Base-by-base conservation (phyloP, 2,888 invertebrate species). In the Gnatocerus cornutus region DNA sequence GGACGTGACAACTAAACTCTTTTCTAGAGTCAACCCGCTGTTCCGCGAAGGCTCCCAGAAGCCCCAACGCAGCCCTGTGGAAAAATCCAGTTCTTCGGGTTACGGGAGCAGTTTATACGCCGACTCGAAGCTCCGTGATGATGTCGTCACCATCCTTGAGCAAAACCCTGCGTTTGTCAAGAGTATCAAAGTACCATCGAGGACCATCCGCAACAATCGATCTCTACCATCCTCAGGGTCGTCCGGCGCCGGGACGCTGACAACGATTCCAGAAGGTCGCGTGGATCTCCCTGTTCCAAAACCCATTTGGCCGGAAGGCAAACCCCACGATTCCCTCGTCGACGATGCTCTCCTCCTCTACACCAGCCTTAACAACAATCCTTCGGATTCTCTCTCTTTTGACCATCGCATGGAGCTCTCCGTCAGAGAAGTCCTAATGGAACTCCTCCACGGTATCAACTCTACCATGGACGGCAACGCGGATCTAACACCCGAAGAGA, bases 211-310 rank as follows among this genome's bases (percentile, higher is more conserved):
- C 50, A 78, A 75, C 37, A 81, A 78, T 46, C 33, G 50, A 70
- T 77, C 78, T 53, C 77, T 79, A 74, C 79, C 80, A 74, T 80
- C 80, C 14, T 79, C 80, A 3, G 74, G 75, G 13, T 77, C 79
- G 10, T 79, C 80, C 2, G 79, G 78, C 0, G 37, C 55, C 12
- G 83, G 84, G 1, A 84, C 84, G 3, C 79, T 86, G 21, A 84
- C 81, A n/a, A 84, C 86, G 6, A 86, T 86, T 46, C 86, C 85
- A 1, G 86, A 86, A 78, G 86, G 86, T n/a, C 77, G 80, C 66
- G 81, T 86, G 0, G 86, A 86, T 76, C 78, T 81, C 53, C 80
- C 82, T 2, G 81, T 86, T 29, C 86, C 86, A 2, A 81, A 83
- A 69, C 85, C 86, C 3, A 83, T 86, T 21, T 86, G 86, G 86